These are phyloP conservation scores for Orthosia gracilis DNA, from an alignment of 2,888 invertebrate genomes.

Conservation along the genomic window DNA sequence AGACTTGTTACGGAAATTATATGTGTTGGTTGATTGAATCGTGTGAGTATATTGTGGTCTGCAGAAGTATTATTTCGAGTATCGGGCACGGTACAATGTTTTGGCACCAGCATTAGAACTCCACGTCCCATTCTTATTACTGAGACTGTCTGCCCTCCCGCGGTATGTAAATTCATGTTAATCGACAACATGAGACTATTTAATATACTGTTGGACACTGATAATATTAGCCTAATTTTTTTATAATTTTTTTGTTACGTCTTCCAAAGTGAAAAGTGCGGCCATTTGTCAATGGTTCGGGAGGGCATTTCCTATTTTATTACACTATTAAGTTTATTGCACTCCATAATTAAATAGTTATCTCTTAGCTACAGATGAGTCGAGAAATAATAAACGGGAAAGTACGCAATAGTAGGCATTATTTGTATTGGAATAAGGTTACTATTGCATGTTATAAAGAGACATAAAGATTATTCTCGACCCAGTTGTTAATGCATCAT, in stretches of 20 bases:
- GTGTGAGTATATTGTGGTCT: slow-evolving; percentile 64
- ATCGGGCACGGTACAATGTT: slow-evolving; percentile 61
- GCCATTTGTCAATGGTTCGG: slow-evolving; percentile 80
- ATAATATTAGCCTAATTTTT: slow-evolving; percentile 70
- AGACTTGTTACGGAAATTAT: slow-evolving; percentile 68
- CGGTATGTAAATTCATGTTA: slow-evolving; percentile 63
- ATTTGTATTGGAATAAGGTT: slow-evolving; percentile 44
- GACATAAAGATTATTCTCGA: slow-evolving; percentile 49
- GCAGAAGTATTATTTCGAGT: slow-evolving; percentile 67
- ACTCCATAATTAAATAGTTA: slow-evolving; percentile 84
- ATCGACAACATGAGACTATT: slow-evolving; percentile 61
- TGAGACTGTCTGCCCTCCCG: slow-evolving; percentile 82
- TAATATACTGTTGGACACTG: slow-evolving; percentile 67
- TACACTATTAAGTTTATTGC: slow-evolving; percentile 88
- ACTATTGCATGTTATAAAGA: slow-evolving; percentile 56
- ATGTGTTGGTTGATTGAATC: slow-evolving; percentile 64
- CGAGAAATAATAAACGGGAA: slow-evolving; percentile 58
- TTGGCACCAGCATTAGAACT: slow-evolving; percentile 77
- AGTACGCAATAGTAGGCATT: slow-evolving; percentile 51
- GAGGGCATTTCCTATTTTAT: slow-evolving; percentile 88
- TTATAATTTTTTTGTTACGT: slow-evolving; percentile 75
- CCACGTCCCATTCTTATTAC: slow-evolving; percentile 71
- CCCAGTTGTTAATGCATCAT: slow-evolving; percentile 67
- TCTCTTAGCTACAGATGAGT: slow-evolving; percentile 70
- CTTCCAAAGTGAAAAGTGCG: slow-evolving; percentile 80